These are phyloP conservation scores for Parasteatoda lunata DNA, from an alignment of 2,888 invertebrate species.

Conservation along the genomic window DNA sequence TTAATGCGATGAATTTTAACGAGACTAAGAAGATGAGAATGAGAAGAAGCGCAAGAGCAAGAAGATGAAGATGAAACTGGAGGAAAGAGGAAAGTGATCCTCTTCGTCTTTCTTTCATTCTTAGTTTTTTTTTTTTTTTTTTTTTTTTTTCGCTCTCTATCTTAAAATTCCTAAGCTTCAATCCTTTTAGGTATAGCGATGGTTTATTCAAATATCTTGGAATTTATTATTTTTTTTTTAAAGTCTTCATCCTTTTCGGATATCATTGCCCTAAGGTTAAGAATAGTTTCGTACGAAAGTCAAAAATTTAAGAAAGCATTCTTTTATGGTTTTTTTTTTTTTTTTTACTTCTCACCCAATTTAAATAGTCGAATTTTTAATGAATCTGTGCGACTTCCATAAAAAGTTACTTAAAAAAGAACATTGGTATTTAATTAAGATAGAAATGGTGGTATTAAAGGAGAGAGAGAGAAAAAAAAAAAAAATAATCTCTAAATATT, in stretches of 20 bases:
- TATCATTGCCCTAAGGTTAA: constrained; percentile 36
- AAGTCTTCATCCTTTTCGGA: background rate
- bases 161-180: constrained; percentile 30
- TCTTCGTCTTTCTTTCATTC: constrained; percentile 9
- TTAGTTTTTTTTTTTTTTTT: background rate
- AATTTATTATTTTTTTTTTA: constrained; percentile 17
- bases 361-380: background rate
- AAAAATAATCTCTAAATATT: too few relatives aligned
- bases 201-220: constrained; percentile 51
- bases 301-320: background rate
- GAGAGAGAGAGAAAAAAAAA: background rate
- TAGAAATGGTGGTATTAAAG: background rate
- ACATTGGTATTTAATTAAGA: background rate
- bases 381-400: background rate
- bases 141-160: constrained; percentile 13
- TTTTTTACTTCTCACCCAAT: background rate
- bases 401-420: background rate
- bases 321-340: constrained; percentile 1
- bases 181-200: constrained; percentile 54
- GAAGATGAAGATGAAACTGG: constrained; percentile 46
- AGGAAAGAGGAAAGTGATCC: constrained; percentile 61
- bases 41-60: constrained; percentile 24
- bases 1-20: constrained; percentile 69
- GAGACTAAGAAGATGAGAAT: constrained; percentile 53
- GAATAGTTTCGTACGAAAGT: background rate